Evolutionary conservation across 2,888 invertebrate species (phyloP).

Genomic region (Leucophenga montana): DNA sequence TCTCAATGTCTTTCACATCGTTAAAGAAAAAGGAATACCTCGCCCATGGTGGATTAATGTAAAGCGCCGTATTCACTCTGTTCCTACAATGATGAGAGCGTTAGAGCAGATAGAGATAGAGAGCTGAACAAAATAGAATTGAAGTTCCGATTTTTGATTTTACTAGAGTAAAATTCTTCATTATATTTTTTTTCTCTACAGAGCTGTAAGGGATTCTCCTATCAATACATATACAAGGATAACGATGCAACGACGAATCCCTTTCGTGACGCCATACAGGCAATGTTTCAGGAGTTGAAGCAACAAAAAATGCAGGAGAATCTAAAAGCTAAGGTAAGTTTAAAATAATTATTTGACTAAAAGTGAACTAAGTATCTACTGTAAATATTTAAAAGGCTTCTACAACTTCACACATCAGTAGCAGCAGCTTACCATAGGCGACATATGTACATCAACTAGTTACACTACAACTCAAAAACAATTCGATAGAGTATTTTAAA

Average conservation of each 20-base stretch:
- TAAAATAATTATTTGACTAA: neutral
- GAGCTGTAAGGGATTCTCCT: slow-evolving; percentile 49
- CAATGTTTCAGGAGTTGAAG: slow-evolving; percentile 36
- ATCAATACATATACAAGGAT: slow-evolving; percentile 48
- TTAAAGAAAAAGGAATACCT: no score
- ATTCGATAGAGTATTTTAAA: no score
- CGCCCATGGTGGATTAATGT: no score
- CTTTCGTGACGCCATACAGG: slow-evolving; percentile 51
- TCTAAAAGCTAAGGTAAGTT: no score
- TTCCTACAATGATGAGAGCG: no score
- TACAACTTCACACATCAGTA: neutral
- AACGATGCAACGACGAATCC: slow-evolving; percentile 50
- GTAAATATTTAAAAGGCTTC: neutral
- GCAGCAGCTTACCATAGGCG: neutral
- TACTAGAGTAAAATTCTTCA: no score
- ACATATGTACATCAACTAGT: neutral
- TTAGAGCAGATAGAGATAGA: no score
- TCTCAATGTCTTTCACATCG: no score
- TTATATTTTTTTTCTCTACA: slow-evolving; percentile 24
- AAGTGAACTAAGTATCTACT: slow-evolving; percentile 31
- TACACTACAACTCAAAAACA: slow-evolving; percentile 10
- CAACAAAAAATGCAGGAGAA: no score
- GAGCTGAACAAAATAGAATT: no score
- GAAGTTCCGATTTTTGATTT: no score
- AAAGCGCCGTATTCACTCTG: no score